Percentiles rank a stretch among this genome's conserved stretches.
These are phyloP conservation scores for Nymphalis c-album DNA, from an alignment of 2,888 invertebrate genomes.

Conservation along the genomic window DNA sequence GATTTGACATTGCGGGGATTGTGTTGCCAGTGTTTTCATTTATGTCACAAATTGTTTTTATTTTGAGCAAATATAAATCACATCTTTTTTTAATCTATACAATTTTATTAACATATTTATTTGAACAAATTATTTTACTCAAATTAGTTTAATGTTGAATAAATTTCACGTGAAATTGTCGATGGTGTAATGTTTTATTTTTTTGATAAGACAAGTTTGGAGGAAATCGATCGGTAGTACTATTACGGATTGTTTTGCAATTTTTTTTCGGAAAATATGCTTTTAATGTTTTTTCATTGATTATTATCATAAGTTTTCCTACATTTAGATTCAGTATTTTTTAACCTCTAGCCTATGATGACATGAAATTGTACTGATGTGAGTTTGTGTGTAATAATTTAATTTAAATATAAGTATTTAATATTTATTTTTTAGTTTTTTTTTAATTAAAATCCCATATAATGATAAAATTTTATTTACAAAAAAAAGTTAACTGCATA, in stretches of 20 bases:
- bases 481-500: conserved; percentile 65
- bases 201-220: background rate
- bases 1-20: no score
- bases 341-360: background rate
- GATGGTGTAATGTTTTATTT: conserved; percentile 11
- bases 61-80: background rate
- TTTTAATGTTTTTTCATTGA: background rate
- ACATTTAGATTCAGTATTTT: background rate
- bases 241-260: conserved; percentile 5
- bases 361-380: conserved; percentile 26
- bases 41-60: background rate
- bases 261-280: background rate
- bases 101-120: background rate
- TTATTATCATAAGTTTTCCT: background rate
- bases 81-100: background rate
- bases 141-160: background rate
- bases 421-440: conserved; percentile 23
- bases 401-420: conserved; percentile 23
- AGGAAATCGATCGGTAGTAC: background rate
- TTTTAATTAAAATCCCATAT: conserved; percentile 30
- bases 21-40: background rate
- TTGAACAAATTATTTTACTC: no score
- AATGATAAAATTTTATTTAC: conserved; percentile 69
- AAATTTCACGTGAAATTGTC: background rate
- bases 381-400: conserved; percentile 42